Evolutionary conservation across 2,797 vertebrate species (phyloP), one percentile per base, ranked within the genome.

Genomic region (Glossophaga mutica): DNA sequence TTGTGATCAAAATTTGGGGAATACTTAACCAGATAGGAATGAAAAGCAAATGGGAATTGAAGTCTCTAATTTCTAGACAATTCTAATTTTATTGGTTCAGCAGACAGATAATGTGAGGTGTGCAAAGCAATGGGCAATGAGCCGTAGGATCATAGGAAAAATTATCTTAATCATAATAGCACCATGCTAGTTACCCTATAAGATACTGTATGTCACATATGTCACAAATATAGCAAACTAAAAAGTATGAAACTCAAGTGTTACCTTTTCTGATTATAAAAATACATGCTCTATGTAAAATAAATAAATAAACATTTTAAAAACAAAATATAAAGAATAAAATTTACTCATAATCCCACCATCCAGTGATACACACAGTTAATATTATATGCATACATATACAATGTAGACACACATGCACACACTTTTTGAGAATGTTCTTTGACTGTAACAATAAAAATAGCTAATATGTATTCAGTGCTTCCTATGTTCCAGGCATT

Each of bases 291-390:
- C 57, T 44, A 81, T 79, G 18, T 42, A 76, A 90, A 95, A 90
- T 55, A 55, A 65, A 92, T 82, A 34, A 70, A 92, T 81, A 22
- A 94, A 71, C 29, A 4, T 62, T 52, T 93, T 87, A 46, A 52
- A 86, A 93, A 59, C 46, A 94, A 97, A 94, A 85, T 29, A 84
- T 29, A 82, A 87, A 91, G 29, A 91, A 74, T 79, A 94, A 89
- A 91, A 90, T 55, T n/a, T 57, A 70, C 55, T 82, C 44, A 74
- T 82, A 78, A 78, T 70, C 39, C 10, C 50, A 93, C 48, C 62
- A 91, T 71, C 76, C 59, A 71, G 29, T 95, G 50, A 62, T 48
- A 73, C 4, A 73, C 4, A 85, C 14, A 59, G 7, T 91, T 92
- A 73, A 70, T 62, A 92, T 84, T 78, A 37, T 55, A 52, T 9